Conservation (phyloP, 1,140 invertebrate genomes). For the Ceratoteleas bidentatus region DNA sequence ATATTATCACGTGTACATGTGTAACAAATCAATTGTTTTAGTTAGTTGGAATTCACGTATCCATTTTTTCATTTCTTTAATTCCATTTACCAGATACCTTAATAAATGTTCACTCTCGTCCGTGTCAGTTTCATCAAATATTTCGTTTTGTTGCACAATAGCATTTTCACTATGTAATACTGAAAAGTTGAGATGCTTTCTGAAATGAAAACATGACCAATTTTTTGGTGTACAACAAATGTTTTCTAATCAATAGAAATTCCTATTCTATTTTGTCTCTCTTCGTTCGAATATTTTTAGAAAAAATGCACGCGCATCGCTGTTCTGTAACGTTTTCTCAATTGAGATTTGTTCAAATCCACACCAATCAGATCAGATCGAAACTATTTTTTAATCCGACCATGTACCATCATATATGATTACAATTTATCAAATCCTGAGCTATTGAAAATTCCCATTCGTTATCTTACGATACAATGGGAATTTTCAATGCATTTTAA, state of each 20-base stretch:
- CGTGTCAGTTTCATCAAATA: no score
- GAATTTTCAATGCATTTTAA: no score
- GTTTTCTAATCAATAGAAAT: constrained; percentile 42
- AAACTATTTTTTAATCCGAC: constrained; percentile 24
- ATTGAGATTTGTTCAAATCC: constrained; percentile 33
- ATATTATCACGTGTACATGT: no score
- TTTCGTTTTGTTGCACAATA: no score
- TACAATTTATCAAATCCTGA: constrained; percentile 20
- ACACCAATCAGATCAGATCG: constrained; percentile 3
- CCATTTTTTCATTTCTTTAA: no score
- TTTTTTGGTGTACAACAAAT: constrained; percentile 22
- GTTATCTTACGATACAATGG: no score
- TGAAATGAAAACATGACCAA: constrained; percentile 6
- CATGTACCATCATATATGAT: constrained; percentile 24
- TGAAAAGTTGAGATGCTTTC: no score
- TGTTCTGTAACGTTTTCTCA: constrained; percentile 27
- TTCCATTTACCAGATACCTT: no score
- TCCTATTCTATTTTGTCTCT: constrained; percentile 32
- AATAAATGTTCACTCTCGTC: no score
- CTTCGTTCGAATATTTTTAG: constrained; percentile 12
- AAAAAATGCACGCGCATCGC: constrained; percentile 27
- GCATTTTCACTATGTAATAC: no score
- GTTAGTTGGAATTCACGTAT: no score
- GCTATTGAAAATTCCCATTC: constrained; percentile 8
- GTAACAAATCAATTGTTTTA: no score